Evolutionary conservation across 2,888 invertebrate species (phyloP).

Genomic region (Scaptomyza cyrtandrae): DNA sequence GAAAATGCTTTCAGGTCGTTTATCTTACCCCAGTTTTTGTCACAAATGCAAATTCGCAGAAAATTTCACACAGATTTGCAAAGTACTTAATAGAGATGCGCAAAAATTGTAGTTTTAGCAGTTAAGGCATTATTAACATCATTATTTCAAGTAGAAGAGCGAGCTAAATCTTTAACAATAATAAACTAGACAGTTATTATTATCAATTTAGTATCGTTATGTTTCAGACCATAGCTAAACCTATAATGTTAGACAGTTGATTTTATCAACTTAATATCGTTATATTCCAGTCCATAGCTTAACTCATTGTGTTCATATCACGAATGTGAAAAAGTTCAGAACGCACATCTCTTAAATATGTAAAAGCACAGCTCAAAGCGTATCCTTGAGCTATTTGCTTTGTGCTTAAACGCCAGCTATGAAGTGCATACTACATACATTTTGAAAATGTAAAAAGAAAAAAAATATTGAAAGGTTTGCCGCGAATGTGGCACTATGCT

Average conservation of each 20-base stretch:
- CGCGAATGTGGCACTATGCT: slow-evolving; percentile 19
- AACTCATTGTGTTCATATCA: background rate
- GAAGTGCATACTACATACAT: slow-evolving; percentile 11
- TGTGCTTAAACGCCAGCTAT: background rate
- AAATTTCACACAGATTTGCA: slow-evolving; percentile 40
- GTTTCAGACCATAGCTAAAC: background rate
- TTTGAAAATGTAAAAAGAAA: slow-evolving; percentile 1
- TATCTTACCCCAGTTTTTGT: background rate
- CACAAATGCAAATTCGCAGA: slow-evolving; percentile 28
- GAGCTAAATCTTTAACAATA: background rate
- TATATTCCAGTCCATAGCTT: too few species aligned
- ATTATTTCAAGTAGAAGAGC: background rate
- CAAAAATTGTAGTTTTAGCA: background rate
- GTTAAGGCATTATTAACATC: background rate
- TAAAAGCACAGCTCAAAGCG: slow-evolving; percentile 32
- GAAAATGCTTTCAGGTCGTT: slow-evolving; percentile 52
- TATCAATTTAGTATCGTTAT: background rate
- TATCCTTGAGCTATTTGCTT: slow-evolving; percentile 58
- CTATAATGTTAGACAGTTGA: background rate
- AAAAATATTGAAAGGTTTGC: slow-evolving; percentile 21
- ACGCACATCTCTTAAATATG: slow-evolving; percentile 28
- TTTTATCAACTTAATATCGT: background rate
- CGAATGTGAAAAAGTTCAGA: background rate
- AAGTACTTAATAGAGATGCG: background rate
- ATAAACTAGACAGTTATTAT: background rate